phyloP scores from a whole-genome alignment of 37 sponge, comb jelly and placozoan species.

The Aplysina aerophoba region DNA sequence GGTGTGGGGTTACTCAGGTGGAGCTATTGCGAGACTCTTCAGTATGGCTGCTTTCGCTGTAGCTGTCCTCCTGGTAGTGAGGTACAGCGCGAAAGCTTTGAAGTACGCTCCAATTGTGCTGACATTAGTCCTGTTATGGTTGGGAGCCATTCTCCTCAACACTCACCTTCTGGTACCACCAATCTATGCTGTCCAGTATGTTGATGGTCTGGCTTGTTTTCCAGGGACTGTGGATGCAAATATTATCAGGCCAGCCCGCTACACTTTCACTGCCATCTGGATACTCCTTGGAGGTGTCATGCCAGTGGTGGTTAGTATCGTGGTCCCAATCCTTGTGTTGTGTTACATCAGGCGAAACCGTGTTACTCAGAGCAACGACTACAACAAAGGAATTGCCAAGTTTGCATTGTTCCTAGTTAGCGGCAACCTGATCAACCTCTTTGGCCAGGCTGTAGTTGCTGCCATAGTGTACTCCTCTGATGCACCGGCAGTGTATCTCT shows the following conservation, averaged over 20 bases:
- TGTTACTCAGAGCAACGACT: not conserved
- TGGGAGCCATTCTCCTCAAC: not conserved
- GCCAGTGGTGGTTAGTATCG: not conserved
- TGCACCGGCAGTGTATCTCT: not conserved
- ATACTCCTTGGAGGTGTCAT: not conserved
- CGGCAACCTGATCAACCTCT: not conserved
- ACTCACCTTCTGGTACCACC: not conserved
- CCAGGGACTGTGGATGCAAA: not conserved
- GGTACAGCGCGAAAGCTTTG: not conserved
- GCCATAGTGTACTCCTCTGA: not conserved
- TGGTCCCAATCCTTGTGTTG: not conserved
- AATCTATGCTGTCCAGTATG: not conserved
- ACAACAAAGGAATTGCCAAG: constrained; percentile 16
- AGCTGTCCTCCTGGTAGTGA: not conserved
- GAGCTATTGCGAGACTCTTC: not conserved
- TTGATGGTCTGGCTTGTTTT: constrained; percentile 1
- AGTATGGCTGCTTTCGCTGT: not conserved
- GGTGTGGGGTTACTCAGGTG: not conserved
- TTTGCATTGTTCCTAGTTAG: constrained; percentile 2
- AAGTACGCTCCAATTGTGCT: not conserved
- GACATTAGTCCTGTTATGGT: not conserved
- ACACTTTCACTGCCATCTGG: not conserved
- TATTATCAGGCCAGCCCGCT: too few species aligned
- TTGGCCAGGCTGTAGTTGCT: not conserved
- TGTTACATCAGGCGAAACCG: constrained; percentile 3